phyloP scores from a whole-genome alignment of 2,888 invertebrate species.

The Drosophila setosimentum region DNA sequence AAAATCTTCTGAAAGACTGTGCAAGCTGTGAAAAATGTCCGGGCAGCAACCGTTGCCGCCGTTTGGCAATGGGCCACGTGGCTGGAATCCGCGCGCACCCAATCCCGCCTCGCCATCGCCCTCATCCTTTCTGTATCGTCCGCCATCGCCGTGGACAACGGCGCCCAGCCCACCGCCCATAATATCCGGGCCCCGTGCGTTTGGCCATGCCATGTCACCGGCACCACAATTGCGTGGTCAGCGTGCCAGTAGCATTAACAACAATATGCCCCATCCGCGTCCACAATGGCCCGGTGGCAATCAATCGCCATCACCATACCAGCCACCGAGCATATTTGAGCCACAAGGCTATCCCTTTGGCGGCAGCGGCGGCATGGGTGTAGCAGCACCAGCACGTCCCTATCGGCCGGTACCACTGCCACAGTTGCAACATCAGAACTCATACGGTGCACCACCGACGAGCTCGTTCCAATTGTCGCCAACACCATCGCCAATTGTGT shows the following conservation, averaged over 20 bases:
- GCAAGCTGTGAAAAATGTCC: slow-evolving; percentile 79
- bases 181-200: slow-evolving; percentile 87
- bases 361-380: slow-evolving; percentile 17
- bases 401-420: slow-evolving; percentile 84
- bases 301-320: slow-evolving; percentile 84
- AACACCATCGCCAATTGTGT: slow-evolving; percentile 87
- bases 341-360: slow-evolving; percentile 55
- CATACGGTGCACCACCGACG: slow-evolving; percentile 77
- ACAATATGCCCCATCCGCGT: slow-evolving; percentile 88
- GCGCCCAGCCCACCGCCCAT: slow-evolving; percentile 91
- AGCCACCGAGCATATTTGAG: slow-evolving; percentile 66
- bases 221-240: slow-evolving; percentile 85
- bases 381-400: slow-evolving; percentile 84
- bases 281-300: slow-evolving; percentile 88
- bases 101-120: slow-evolving; percentile 86
- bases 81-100: slow-evolving; percentile 83
- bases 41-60: slow-evolving; percentile 83
- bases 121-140: slow-evolving; percentile 89
- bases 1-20: slow-evolving; percentile 32
- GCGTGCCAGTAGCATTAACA: slow-evolving; percentile 69
- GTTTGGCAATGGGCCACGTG: slow-evolving; percentile 83
- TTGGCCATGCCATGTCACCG: slow-evolving; percentile 86
- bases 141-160: slow-evolving; percentile 89
- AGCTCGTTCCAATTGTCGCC: slow-evolving; percentile 86
- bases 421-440: slow-evolving; percentile 84